Evolutionary conservation across 2,113 vertebrate species (phyloP), one percentile per base, ranked within the genome.

Genomic region (Corythornis vintsioides): DNA sequence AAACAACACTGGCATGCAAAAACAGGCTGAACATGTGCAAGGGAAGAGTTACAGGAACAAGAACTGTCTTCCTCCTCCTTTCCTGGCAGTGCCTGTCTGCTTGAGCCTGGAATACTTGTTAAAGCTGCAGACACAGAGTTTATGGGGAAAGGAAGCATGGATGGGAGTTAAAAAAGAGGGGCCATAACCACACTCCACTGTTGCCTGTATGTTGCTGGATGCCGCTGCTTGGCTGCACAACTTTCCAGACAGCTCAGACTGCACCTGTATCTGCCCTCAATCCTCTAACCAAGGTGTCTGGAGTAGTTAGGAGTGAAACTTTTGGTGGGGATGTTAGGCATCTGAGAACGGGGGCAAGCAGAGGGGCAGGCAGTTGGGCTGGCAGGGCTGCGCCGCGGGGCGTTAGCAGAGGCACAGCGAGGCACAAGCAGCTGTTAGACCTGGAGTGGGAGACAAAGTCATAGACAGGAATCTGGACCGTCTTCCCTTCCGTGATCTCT

Each of bases 381-480:
- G 43, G 45, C n/a, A 63, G 60, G 63, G 63, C 67, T 50, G 65
- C 1, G 0, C 84, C 1, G 0, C 18, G 3, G 85, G 61, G 61
- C 50, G 3, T 89, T 55, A 91, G 87, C 52, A 5, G 65, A 66
- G 20, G 67, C 88, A 43, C 3, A 2, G 82, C 82, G 31, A 88
- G 66, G 69, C 81, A 56, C 67, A 66, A 60, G 47, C 53, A 0
- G 76, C 50, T 59, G 29, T 86, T 98, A 98, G 91, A 99, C 99
- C 99, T 98, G 95, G 99, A 99, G 97, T 99, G 99, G 77, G 98
- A 98, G 91, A 99, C 98, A 94, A 99, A 99, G 97, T 99, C 99
- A 66, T 99, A 99, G 83, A 99, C 98, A 1, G 99, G 99, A 72
- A 99, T 99, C 97, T 99, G 98, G 76, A 99, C 99, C 0, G 98